phyloP scores from a whole-genome alignment of 2,113 vertebrate species.

The Gracilinanus agilis region DNA sequence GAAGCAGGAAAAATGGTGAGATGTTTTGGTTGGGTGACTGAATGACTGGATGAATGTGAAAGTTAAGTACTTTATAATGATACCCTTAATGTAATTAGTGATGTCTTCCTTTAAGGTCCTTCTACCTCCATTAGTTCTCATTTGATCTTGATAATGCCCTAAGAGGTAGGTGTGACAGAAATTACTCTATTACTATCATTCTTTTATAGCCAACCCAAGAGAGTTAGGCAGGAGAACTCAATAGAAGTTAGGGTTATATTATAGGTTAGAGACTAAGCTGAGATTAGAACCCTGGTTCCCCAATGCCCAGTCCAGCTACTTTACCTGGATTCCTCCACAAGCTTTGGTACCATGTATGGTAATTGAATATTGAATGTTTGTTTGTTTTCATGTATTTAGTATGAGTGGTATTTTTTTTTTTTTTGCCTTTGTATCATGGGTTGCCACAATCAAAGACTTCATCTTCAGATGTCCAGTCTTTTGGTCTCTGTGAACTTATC shows the following conservation, averaged over 20 bases:
- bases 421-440: no score
- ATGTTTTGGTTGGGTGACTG: background rate
- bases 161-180: background rate
- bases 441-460: no score
- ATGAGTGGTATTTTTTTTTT: no score
- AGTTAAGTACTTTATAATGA: background rate
- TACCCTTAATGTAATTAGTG: background rate
- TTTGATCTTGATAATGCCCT: background rate
- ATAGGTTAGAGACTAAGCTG: background rate
- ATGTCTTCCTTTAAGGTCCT: background rate
- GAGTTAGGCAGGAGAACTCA: background rate
- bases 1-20: background rate
- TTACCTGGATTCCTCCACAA: no score
- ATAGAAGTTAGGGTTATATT: background rate
- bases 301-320: background rate
- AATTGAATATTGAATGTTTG: no score
- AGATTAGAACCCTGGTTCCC: background rate
- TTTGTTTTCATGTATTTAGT: no score
- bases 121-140: background rate
- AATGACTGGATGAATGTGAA: background rate
- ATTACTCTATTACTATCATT: background rate
- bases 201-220: background rate
- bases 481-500: no score
- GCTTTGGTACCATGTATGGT: no score
- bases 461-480: no score